Conservation (phyloP, 30 jellyfish, hydroid and myxozoan species). For the Aurelia sp. region DNA sequence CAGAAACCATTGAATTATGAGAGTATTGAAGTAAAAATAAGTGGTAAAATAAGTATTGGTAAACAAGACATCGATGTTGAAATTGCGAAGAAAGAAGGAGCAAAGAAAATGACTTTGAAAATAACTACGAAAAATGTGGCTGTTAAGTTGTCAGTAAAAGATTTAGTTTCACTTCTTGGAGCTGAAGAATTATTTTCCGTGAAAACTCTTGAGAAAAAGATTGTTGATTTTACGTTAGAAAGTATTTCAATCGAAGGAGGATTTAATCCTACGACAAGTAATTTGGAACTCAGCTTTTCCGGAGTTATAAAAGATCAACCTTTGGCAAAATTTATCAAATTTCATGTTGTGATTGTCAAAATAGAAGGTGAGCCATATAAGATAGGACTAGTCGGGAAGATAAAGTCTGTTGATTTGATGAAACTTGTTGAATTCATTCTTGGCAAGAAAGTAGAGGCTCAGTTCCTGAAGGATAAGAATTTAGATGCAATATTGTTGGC, state of each 20-base stretch:
- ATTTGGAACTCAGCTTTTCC: slow-evolving; percentile 12
- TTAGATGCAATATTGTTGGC: slow-evolving; percentile 22
- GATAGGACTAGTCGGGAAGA: slow-evolving; percentile 13
- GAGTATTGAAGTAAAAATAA: slow-evolving; percentile 8
- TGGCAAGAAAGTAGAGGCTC: slow-evolving; percentile 16
- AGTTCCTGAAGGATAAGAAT: slow-evolving; percentile 10
- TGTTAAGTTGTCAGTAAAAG: slow-evolving; percentile 5
- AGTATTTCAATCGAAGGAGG: slow-evolving; percentile 19
- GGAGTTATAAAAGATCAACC: slow-evolving; percentile 9
- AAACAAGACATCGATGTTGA: slow-evolving; percentile 14
- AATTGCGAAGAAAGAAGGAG: slow-evolving; percentile 36
- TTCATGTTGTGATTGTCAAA: slow-evolving; percentile 5
- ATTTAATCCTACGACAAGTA: slow-evolving; percentile 9
- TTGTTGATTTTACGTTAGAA: slow-evolving; percentile 23
- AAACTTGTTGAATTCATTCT: slow-evolving; percentile 2
- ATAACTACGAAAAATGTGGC: background rate
- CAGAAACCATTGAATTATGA: slow-evolving; percentile 4
- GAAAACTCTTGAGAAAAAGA: slow-evolving; percentile 16
- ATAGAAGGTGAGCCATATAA: slow-evolving; percentile 31
- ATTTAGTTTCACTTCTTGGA: slow-evolving; percentile 12
- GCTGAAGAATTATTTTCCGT: slow-evolving; percentile 23
- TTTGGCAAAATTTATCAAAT: slow-evolving; percentile 4
- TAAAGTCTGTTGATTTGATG: slow-evolving; percentile 12
- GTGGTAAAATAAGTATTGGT: slow-evolving; percentile 26
- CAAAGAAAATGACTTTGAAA: background rate